A percentile compares a stretch with the other conserved stretches of the same genome.
Conservation (phyloP, 2,888 invertebrate species). For the Metopia argyrocephala region DNA sequence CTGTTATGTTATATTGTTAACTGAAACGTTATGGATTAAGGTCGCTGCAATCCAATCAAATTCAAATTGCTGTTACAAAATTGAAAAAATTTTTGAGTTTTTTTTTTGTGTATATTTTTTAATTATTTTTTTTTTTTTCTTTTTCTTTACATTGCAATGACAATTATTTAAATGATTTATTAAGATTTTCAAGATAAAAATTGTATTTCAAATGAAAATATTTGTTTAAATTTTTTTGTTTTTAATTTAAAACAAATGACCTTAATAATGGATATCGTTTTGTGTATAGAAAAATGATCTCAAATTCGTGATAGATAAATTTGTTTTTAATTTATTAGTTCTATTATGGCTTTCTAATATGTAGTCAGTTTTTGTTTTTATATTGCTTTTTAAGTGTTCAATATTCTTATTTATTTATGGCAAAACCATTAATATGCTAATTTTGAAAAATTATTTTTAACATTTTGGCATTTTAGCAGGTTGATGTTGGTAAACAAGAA, state of each 20-base stretch:
- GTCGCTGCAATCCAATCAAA: constrained; percentile 31
- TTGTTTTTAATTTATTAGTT: not conserved
- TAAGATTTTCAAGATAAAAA: constrained; percentile 1
- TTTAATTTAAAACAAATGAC: not conserved
- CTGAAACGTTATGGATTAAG: constrained; percentile 54
- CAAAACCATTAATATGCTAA: constrained; percentile 1
- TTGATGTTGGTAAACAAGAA: too few species aligned
- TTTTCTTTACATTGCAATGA: constrained; percentile 2
- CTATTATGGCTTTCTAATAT: too few species aligned
- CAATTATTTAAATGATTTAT: constrained; percentile 32
- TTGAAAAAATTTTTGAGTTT: not conserved
- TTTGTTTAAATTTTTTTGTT: not conserved
- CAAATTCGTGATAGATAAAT: too few species aligned
- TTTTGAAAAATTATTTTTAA: too few species aligned
- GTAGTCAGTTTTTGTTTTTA: not conserved
- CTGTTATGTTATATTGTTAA: constrained; percentile 28
- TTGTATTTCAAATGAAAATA: constrained; percentile 5
- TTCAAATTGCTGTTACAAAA: constrained; percentile 31
- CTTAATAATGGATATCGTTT: constrained; percentile 14
- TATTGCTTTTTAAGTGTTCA: constrained; percentile 20
- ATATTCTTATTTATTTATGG: not conserved
- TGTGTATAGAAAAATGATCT: too few species aligned
- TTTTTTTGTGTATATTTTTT: not conserved
- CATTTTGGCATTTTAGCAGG: too few species aligned
- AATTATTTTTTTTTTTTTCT: not conserved